Percentiles rank a stretch among this genome's conserved stretches.
Conservation (phyloP, 2,888 invertebrate genomes). For the Timandra comae region DNA sequence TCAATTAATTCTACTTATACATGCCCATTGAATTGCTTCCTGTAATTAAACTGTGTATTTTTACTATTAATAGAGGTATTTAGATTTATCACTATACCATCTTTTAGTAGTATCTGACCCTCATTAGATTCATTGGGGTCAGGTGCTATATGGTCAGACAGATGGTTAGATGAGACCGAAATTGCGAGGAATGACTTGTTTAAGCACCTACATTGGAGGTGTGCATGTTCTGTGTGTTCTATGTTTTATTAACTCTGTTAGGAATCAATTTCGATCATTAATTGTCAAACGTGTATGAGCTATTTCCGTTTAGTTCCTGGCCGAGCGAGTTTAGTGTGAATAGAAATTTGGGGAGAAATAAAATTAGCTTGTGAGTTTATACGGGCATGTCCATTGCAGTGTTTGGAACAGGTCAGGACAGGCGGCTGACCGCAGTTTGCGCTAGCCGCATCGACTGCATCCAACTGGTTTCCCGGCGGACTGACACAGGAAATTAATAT, state of each 20-base stretch:
- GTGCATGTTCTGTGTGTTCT: no score
- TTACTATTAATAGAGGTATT: no score
- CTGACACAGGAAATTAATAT: conserved; percentile 72
- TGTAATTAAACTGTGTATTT: no score
- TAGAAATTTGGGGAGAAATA: conserved; percentile 51
- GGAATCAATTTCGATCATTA: conserved; percentile 6
- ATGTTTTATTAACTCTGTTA: conserved; percentile 2
- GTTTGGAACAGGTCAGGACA: conserved; percentile 56
- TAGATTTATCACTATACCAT: no score
- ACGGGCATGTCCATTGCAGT: conserved; percentile 58
- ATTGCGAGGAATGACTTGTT: no score
- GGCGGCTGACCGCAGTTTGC: conserved; percentile 60
- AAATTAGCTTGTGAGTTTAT: conserved; percentile 64
- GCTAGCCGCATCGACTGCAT: conserved; percentile 54
- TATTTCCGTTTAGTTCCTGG: conserved; percentile 21
- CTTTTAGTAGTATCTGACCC: no score
- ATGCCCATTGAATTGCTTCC: no score
- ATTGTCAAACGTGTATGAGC: conserved; percentile 4
- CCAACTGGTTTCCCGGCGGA: conserved; percentile 53
- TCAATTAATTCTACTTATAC: no score
- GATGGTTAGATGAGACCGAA: no score
- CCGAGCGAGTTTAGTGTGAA: conserved; percentile 34
- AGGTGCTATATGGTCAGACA: no score
- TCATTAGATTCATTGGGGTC: no score
- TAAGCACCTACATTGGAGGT: no score